Base-by-base conservation (phyloP, 2,113 vertebrate genomes). In the Galeopterus variegatus region DNA sequence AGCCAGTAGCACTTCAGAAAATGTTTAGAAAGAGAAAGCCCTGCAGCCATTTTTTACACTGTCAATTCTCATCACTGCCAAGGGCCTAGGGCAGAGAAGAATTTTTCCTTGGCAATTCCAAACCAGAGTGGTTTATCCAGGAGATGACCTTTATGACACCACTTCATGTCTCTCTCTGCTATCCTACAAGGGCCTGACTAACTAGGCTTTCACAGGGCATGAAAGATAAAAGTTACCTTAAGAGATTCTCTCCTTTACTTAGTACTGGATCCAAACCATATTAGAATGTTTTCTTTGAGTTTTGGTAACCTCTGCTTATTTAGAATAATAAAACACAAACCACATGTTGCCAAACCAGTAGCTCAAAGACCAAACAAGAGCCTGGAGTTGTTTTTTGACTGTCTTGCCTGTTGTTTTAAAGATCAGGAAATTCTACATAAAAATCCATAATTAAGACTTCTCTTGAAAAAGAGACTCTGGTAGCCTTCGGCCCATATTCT, bases 241-340 rank as follows among this genome's bases (percentile, higher is more conserved):
- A 28, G 0, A 92, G 81, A 84, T 28, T 91, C 41, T 67, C 14
- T 79, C 14, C 28, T 54, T 36, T 50, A 36, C 9, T 41, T 58
- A 76, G 24, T 18, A 65, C 3, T 21, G 36, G 56, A 93, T 56
- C 19, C 60, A 93, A 82, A 82, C 33, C 65, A 73, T 28, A 93
- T 5, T 8, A 56, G 18, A 77, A 95, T 92, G 67, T 89, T 94
- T 93, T 65, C 81, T 77, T 72, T 87, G 62, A 95, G 48, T 54
- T 56, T 88, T 54, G n/a, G 31, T 79, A 83, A 56, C 19, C 24
- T 93, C 65, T 82, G 45, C 28, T 81, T 58, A 73, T 13, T 92
- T 45, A 81, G 36, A 82, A 86, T 64, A 95, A 80, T 80, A 94
- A 96, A 88, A 88, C 6, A 56, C 45, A 73, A 88, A 60, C 28